phyloP scores from a whole-genome alignment of 2,888 invertebrate species.

The Oscheius sp. region DNA sequence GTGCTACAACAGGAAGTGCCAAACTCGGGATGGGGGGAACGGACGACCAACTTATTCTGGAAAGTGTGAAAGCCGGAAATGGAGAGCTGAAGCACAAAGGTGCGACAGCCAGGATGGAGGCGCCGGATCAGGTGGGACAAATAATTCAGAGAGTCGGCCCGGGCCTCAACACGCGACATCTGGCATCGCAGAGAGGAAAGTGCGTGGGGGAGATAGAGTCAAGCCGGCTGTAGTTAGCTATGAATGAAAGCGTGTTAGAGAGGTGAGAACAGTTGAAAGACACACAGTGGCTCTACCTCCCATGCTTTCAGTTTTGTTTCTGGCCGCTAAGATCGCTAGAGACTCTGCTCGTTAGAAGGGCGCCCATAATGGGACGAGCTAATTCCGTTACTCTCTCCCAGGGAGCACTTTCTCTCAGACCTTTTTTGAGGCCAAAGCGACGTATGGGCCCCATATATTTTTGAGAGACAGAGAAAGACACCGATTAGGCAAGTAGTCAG shows the following conservation, averaged over 20 bases:
- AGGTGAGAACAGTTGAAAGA: conserved; percentile 22
- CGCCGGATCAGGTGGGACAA: conserved; percentile 34
- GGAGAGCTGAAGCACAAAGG: conserved; percentile 29
- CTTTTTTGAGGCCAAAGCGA: not conserved
- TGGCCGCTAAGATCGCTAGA: not conserved
- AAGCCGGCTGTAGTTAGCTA: conserved; percentile 34
- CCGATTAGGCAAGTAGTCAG: conserved; percentile 5
- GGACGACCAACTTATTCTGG: not conserved
- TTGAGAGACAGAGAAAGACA: not conserved
- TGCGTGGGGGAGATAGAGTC: conserved; percentile 34
- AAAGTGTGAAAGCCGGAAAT: not conserved
- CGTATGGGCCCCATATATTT: not conserved
- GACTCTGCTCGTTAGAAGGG: conserved; percentile 26
- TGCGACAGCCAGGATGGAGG: conserved; percentile 25
- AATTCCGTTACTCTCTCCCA: conserved; percentile 28
- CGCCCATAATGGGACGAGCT: conserved; percentile 37
- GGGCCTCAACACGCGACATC: conserved; percentile 32
- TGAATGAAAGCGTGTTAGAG: conserved; percentile 34
- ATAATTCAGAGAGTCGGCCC: conserved; percentile 31
- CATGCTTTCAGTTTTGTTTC: conserved; percentile 4
- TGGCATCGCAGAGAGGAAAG: conserved; percentile 35
- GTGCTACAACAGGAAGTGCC: not conserved
- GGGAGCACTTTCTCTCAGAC: conserved; percentile 11
- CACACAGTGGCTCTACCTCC: not conserved
- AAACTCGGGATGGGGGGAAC: not conserved